A percentile compares a stretch with the other conserved stretches of the same genome.
phyloP scores from a whole-genome alignment of 2,888 invertebrate genomes.

The Proisotoma minuta region DNA sequence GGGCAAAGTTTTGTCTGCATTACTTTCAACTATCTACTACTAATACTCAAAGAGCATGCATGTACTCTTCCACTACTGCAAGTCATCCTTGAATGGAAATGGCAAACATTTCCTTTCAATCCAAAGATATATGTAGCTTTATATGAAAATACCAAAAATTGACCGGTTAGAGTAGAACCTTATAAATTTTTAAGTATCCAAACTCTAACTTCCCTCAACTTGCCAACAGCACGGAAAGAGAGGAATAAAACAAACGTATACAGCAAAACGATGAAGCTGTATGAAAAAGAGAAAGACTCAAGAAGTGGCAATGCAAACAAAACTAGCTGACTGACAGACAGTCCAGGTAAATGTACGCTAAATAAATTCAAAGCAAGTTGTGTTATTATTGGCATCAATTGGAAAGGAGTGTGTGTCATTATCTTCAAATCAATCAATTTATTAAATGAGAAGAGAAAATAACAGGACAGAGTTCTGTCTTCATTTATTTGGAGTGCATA shows the following conservation, averaged over 20 bases:
- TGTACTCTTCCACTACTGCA: not conserved
- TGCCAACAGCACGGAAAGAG: not conserved
- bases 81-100: not conserved
- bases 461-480: too few relatives aligned
- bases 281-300: too few relatives aligned
- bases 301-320: too few relatives aligned
- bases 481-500: not conserved
- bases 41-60: not conserved
- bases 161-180: not conserved
- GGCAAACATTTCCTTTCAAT: not conserved
- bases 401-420: not conserved
- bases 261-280: too few relatives aligned
- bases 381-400: not conserved
- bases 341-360: too few relatives aligned
- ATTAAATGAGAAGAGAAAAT: too few relatives aligned
- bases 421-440: not conserved
- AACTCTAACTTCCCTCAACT: not conserved
- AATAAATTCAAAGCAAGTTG: too few relatives aligned
- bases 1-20: too few relatives aligned
- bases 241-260: too few relatives aligned
- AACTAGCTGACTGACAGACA: too few relatives aligned
- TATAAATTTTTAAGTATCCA: constrained; percentile 4
- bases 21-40: too few relatives aligned
- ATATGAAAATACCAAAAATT: not conserved
- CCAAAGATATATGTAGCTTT: not conserved